Evolutionary conservation across 2,797 vertebrate genomes (phyloP), one percentile per base, ranked within the genome.

Genomic region (Melanotaenia maccullochi): DNA sequence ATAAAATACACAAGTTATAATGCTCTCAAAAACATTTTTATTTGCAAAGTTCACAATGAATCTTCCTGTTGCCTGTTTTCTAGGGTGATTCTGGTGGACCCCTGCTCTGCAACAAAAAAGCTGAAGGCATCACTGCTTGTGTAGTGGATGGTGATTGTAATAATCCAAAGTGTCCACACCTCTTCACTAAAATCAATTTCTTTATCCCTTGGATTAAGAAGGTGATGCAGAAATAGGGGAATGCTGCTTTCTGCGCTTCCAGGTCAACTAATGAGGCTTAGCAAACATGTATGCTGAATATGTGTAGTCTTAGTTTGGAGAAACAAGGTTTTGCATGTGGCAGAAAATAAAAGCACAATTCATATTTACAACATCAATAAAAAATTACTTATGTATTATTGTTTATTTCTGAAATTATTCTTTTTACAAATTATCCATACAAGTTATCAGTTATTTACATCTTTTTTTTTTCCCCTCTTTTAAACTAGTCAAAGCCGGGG

Each of bases 81-180:
- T n/a, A 95, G 93, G 94, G 93, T 6, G 94, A 95, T 66, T 95
- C 94, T 0, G 93, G 94, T 1, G 92, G 94, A 60, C 93, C 93
- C 18, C 85, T 95, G 0, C 68, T 95, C 66, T 95, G 93, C 78
- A 85, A 89, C 0, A 61, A 0, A 3, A 86, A 75, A 57, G 60
- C 60, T 60, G 68, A 71, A 28, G 94, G 85, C 44, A 55, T 94
- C 1, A 85, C 82, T 32, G 52, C 83, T 42, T 95, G n/a, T 58
- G 86, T 61, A 0, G 0, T 0, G 0, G 0, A 0, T 0, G 0
- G 1, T 0, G 40, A 84, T 0, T 94, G 92, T 36, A 42, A 16
- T 54, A 2, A 89, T 33, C 4, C 5, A 3, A 69, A 20, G 0
- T 76, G 36, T 68, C 91, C 93, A 0, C 81, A 94, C 1, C 84